Evolutionary conservation across 2,888 invertebrate species (phyloP), one percentile per base, ranked within the genome.

Genomic region (Agrochola circellaris): DNA sequence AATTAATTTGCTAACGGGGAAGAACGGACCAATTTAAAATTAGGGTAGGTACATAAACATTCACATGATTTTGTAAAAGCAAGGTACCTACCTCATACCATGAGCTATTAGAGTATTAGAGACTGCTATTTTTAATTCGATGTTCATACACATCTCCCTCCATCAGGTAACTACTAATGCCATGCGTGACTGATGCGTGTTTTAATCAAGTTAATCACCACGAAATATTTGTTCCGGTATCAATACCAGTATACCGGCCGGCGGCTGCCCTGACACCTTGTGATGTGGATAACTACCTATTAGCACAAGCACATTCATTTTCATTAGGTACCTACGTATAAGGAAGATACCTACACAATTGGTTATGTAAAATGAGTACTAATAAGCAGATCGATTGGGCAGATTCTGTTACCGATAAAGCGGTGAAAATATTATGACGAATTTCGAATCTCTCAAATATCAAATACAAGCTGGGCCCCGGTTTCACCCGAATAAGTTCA

Each of bases 181-280:
- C 70, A 23, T 34, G 34, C 34, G 34, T 34, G 34, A 34, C 34
- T 34, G 34, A 34, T 34, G 34, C 34, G 34, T 34, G 34, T 34
- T 38, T 6, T 42, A 70, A 61, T 30, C 7, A 70, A 34, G 34
- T 11, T 72, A 65, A 65, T n/a, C n/a, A 66, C 34, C 34, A 65
- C n/a, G 34, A 48, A 51, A 72, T 51, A 38, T 34, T 66, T 48
- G 66, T 51, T 67, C 48, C 48, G 66, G 48, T 48, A 15, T 13
- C 15, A 5, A 15, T 17, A 48, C 20, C n/a, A 38, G 26, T 34
- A 34, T 26, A n/a, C 48, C 38, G 9, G 26, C 34, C 5, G 30
- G 23, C 15, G 66, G 48, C 23, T 23, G 30, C 45, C 17, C 45
- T n/a, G 30, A 23, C 20, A 17, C 34, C 15, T 71, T 65, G 34